phyloP scores from a whole-genome alignment of 2,888 invertebrate genomes.

The Eristalis arbustorum region DNA sequence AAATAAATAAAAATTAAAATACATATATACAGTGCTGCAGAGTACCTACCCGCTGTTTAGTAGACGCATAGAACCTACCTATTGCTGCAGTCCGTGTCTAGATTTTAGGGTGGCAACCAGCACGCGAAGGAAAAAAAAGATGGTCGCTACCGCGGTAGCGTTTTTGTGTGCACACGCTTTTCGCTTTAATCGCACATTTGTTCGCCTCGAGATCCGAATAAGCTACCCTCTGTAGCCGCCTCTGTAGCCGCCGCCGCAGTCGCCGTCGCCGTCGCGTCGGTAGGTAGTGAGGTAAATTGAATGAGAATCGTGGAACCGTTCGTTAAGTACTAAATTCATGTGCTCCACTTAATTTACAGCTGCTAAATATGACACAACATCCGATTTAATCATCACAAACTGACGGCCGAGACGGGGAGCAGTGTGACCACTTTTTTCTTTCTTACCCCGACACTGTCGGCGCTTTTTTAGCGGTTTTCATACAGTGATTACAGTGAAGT shows the following conservation, averaged over 20 bases:
- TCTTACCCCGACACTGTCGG: background rate
- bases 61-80: constrained; percentile 35
- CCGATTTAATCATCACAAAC: constrained; percentile 48
- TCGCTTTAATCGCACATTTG: constrained; percentile 24
- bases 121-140: constrained; percentile 14
- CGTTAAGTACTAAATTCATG: constrained; percentile 41
- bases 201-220: background rate
- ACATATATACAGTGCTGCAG: background rate
- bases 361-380: constrained; percentile 61
- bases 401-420: background rate
- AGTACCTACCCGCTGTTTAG: constrained; percentile 13
- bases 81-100: constrained; percentile 20
- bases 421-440: background rate
- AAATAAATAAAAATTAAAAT: constrained; percentile 49
- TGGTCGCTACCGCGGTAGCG: constrained; percentile 32
- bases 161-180: constrained; percentile 39
- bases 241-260: background rate
- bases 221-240: background rate
- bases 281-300: constrained; percentile 10
- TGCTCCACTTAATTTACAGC: constrained; percentile 61
- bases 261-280: background rate
- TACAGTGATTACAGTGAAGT: background rate
- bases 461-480: background rate
- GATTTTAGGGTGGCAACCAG: constrained; percentile 37
- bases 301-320: constrained; percentile 40